Evolutionary conservation across 30 jellyfish, hydroid and myxozoan genomes (phyloP).

Genomic region (Aurelia sp.): DNA sequence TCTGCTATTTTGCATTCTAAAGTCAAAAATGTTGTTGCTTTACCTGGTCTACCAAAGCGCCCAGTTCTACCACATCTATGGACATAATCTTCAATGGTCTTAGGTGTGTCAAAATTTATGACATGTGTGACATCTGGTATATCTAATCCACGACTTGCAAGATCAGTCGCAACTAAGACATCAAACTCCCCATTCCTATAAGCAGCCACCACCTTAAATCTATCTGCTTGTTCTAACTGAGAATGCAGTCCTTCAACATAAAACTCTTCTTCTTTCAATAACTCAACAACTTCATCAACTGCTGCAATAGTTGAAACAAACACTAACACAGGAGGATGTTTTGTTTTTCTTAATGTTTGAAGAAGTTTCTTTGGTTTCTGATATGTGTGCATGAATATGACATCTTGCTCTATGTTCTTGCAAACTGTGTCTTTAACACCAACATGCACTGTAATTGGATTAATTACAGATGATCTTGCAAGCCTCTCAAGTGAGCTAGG

Average conservation of each 20-base stretch:
- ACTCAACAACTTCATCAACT: slow-evolving; percentile 72
- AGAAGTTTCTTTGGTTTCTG: slow-evolving; percentile 71
- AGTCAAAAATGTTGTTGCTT: slow-evolving; percentile 90
- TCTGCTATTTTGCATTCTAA: slow-evolving; percentile 86
- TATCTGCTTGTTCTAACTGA: slow-evolving; percentile 51
- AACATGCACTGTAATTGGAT: slow-evolving; percentile 76
- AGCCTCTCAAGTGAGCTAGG: slow-evolving; percentile 86
- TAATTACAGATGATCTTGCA: slow-evolving; percentile 90
- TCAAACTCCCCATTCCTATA: slow-evolving; percentile 71
- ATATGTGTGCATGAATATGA: slow-evolving; percentile 80
- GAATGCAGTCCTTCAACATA: slow-evolving; percentile 92
- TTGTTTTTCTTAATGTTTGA: slow-evolving; percentile 73
- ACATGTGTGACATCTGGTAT: slow-evolving; percentile 89
- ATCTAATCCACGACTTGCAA: slow-evolving; percentile 94
- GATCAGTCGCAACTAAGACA: slow-evolving; percentile 94
- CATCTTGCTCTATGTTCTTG: slow-evolving; percentile 67
- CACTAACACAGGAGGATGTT: slow-evolving; percentile 91
- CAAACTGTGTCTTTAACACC: slow-evolving; percentile 83
- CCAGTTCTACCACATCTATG: slow-evolving; percentile 99
- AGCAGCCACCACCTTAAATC: slow-evolving; percentile 67
- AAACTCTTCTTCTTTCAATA: slow-evolving; percentile 85
- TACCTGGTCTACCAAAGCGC: slow-evolving; percentile 88
- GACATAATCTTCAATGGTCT: slow-evolving; percentile 83
- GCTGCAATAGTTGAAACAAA: slow-evolving; percentile 60
- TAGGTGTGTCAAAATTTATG: slow-evolving; percentile 88